Evolutionary conservation across 2,113 vertebrate genomes (phyloP).

Genomic region (Prolemur simus): DNA sequence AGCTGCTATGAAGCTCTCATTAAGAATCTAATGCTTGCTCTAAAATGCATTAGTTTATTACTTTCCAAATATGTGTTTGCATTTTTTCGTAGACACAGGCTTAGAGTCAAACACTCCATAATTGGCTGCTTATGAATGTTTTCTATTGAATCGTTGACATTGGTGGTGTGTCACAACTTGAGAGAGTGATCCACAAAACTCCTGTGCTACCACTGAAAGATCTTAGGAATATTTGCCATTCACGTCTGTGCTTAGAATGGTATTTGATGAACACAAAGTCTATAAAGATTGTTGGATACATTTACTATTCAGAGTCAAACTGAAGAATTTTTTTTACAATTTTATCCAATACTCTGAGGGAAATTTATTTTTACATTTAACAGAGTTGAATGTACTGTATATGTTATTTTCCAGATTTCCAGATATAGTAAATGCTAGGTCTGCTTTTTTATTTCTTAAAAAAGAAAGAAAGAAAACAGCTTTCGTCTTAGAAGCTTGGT

Average conservation of each 20-base stretch:
- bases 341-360: conserved; percentile 36
- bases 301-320: conserved; percentile 68
- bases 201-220: conserved; percentile 47
- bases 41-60: conserved; percentile 38
- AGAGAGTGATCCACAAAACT: conserved; percentile 59
- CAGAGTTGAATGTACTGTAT: conserved; percentile 55
- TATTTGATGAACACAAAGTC: conserved; percentile 61
- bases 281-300: conserved; percentile 64
- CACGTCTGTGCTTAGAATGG: conserved; percentile 47
- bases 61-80: conserved; percentile 56
- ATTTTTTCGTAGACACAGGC: conserved; percentile 40
- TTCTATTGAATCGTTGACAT: conserved; percentile 66
- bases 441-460: conserved; percentile 9
- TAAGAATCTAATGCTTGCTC: not conserved
- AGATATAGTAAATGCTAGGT: conserved; percentile 71
- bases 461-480: conserved; percentile 37
- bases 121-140: conserved; percentile 63
- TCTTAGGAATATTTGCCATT: conserved; percentile 59
- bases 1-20: conserved; percentile 4
- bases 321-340: conserved; percentile 22
- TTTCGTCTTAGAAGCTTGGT: conserved; percentile 59
- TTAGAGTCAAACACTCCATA: conserved; percentile 59
- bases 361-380: conserved; percentile 68
- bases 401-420: conserved; percentile 68
- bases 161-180: conserved; percentile 61